A percentile compares a stretch with the other conserved stretches of the same genome.
Conservation (phyloP, 2,888 invertebrate genomes). For the Odontothrips loti region DNA sequence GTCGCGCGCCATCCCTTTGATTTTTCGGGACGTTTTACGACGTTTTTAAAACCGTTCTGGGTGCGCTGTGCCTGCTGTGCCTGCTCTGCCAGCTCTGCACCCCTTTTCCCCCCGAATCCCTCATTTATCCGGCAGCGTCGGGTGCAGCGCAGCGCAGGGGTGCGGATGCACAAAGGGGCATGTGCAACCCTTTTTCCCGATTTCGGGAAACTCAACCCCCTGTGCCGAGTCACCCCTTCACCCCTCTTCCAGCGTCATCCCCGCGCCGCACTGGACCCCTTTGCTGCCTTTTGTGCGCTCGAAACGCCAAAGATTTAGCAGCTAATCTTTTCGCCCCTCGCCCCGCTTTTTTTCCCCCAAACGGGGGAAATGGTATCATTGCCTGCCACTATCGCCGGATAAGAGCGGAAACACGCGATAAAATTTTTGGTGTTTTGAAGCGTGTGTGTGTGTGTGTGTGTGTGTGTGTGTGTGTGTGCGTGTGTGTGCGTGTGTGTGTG, state of each 20-base stretch:
- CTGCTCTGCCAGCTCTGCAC: too few species aligned
- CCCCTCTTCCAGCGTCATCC: background rate
- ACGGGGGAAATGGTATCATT: conserved; percentile 26
- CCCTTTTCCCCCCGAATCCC: too few species aligned
- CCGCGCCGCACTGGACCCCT: background rate
- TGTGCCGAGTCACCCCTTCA: background rate
- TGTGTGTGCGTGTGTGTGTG: background rate
- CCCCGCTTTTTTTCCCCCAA: background rate
- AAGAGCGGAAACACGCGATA: conserved; percentile 20
- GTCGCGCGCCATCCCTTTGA: background rate
- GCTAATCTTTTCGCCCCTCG: background rate
- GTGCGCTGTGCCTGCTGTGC: too few species aligned
- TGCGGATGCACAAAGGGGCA: background rate
- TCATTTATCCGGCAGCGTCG: background rate
- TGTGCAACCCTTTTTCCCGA: conserved; percentile 21
- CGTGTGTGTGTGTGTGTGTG: background rate
- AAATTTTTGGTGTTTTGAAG: background rate
- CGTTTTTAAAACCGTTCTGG: conserved; percentile 16
- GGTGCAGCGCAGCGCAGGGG: background rate
- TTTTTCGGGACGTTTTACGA: conserved; percentile 14
- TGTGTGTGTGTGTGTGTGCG: background rate
- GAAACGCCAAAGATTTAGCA: conserved; percentile 25
- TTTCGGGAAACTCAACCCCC: background rate
- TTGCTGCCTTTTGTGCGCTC: background rate
- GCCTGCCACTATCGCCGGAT: background rate